Evolutionary conservation across 2,113 vertebrate species (phyloP), one percentile per base, ranked within the genome.

Genomic region (Phyllostomus discolor): DNA sequence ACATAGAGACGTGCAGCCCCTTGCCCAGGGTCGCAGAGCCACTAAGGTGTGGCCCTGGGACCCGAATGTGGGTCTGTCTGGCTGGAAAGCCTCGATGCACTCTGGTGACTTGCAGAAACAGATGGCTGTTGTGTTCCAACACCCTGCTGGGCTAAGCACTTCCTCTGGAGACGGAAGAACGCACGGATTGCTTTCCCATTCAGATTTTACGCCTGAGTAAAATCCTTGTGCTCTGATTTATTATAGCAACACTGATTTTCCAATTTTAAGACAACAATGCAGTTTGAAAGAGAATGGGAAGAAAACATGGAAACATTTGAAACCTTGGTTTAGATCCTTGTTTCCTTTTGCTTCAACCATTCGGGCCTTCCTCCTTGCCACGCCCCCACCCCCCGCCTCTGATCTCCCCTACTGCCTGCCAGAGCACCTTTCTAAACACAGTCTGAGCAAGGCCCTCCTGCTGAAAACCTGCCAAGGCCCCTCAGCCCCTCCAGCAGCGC

Each of bases 151-250:
- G 91, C 89, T 94, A 83, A 95, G 83, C 16, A 93, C 82, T 95
- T 94, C 75, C 82, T 88, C 10, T 66, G 94, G 93, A 59, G 96
- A 91, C 7, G 62, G 95, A 62, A 96, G 93, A 86, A 81, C 59
- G 93, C 15, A n/a, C 62, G 79, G 88, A 89, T 35, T 69, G 88
- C 92, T 88, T 84, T 82, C 90, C 93, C 93, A 96, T 97, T 98
- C 91, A 94, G 95, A 96, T 83, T 96, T 94, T 93, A 97, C 80
- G 97, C 86, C 86, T 48, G 78, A 96, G 93, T 87, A 88, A 94
- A 96, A 93, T 62, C 95, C 97, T 95, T 93, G 94, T 88, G 91
- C 93, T 90, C 41, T 96, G 97, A 96, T 97, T 97, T 95, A 97
- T 97, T 92, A 96, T 20, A 95, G 95, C 93, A 96, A 96, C 84